Evolutionary conservation across 2,113 vertebrate genomes (phyloP).

Genomic region (Zosterops hypoxanthus): DNA sequence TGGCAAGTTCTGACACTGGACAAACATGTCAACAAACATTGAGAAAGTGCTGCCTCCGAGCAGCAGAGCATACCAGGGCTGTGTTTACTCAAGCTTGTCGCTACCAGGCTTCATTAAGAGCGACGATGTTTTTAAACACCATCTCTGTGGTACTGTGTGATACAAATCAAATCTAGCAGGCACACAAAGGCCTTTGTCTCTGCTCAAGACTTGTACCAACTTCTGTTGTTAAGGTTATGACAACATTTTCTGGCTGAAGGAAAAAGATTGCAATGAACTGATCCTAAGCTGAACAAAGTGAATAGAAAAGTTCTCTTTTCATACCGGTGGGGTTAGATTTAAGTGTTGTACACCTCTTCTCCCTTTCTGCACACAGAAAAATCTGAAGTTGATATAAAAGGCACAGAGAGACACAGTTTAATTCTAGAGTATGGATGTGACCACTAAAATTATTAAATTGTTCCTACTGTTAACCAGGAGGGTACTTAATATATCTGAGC

Average conservation of each 20-base stretch:
- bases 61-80: background rate
- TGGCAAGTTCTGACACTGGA: conserved; percentile 5
- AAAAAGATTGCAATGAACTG: background rate
- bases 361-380: background rate
- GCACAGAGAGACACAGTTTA: background rate
- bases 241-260: background rate
- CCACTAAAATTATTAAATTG: background rate
- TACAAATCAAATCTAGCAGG: background rate
- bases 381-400: background rate
- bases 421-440: background rate
- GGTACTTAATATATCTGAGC: background rate
- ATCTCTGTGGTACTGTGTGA: background rate
- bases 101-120: conserved; percentile 2
- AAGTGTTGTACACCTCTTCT: background rate
- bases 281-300: background rate
- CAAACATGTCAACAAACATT: conserved; percentile 15
- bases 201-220: background rate
- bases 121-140: conserved; percentile 8
- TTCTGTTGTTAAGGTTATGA: background rate
- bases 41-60: background rate
- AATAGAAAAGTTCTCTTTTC: background rate
- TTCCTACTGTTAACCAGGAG: background rate
- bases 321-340: background rate
- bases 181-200: background rate
- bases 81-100: background rate